These are phyloP conservation scores for Garrulus glandarius DNA, from an alignment of 2,797 vertebrate species.

Conservation along the genomic window DNA sequence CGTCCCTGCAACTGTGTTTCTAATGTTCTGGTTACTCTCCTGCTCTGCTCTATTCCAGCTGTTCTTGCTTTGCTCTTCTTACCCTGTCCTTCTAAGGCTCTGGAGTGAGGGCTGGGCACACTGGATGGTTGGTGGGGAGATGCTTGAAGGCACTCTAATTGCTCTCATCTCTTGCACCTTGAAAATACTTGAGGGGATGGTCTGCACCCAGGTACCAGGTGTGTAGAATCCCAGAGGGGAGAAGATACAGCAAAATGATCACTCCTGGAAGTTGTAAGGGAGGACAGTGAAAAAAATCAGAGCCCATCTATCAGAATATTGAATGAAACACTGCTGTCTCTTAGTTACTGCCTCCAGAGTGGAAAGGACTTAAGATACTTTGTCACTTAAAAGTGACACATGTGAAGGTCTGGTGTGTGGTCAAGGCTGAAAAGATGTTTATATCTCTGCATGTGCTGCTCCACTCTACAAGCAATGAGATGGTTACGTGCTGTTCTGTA, in stretches of 20 bases:
- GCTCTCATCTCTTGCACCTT: not conserved
- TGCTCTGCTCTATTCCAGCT: not conserved
- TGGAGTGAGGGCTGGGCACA: accelerated
- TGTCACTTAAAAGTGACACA: not conserved
- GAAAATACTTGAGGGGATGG: not conserved
- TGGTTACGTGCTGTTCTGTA: accelerated
- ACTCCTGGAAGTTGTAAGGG: not conserved
- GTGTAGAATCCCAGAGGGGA: not conserved
- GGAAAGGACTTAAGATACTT: not conserved
- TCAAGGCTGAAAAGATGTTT: not conserved
- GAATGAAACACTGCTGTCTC: not conserved
- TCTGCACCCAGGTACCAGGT: not conserved
- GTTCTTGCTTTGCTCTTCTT: not conserved
- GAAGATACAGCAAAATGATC: not conserved
- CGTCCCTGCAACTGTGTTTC: not conserved
- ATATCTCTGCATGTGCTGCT: not conserved
- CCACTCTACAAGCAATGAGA: accelerated
- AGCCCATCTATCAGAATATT: accelerated
- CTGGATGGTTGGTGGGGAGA: not conserved
- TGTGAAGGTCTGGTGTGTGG: not conserved
- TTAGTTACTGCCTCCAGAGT: not conserved
- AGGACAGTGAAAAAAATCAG: not conserved
- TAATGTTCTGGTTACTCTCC: not conserved
- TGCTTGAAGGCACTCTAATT: not conserved
- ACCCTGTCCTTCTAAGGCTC: not conserved